Evolutionary conservation across 1,140 invertebrate species (phyloP), one percentile per base, ranked within the genome.

Genomic region (Hermetia illucens): DNA sequence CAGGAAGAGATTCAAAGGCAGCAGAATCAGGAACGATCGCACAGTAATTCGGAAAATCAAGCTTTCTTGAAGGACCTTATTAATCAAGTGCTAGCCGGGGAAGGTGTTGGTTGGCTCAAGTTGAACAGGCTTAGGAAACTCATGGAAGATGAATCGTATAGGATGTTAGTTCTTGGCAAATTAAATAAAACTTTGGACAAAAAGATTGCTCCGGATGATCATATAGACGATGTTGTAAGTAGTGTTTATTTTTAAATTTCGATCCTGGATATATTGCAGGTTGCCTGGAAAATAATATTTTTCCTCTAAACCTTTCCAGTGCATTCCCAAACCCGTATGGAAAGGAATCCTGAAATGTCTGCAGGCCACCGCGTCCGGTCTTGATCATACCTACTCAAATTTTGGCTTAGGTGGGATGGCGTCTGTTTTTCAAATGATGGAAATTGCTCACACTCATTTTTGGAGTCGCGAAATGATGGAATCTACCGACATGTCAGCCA

Each of bases 61-160:
- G 71, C 78, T 17, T 89, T 90, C 53, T 63, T 91, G 2, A 85
- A 82, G 50, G 85, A 90, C 52, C 72, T 95, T 20, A 78, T 94
- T 8, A 85, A 77, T 53, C 83, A 85, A 66, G 88, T 98, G 4
- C 54, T 98, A 33, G 82, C 87, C 32, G 96, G 95, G 8, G 90
- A 98, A 67, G 93, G 95, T 3, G 81, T 98, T 12, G 90, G 93
- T 22, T 98, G 94, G 89, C 66, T 98, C 15, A 95, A 97, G 62
- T 61, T 94, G 5, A 93, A 87, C 53, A 75, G 93, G 22, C 66
- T 98, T 15, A 92, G 90, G 53, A 94, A 95, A 56, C 63, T 99
- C 4, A 94, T 99, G 89, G 95, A 98, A 63, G 94, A 98, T 63
- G 96, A 99, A 66, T 96, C 86, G 38, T 95, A 98, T 66, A 71